Evolutionary conservation across 2,888 invertebrate genomes (phyloP), one percentile per base, ranked within the genome.

Genomic region (Heliconius ismenius): DNA sequence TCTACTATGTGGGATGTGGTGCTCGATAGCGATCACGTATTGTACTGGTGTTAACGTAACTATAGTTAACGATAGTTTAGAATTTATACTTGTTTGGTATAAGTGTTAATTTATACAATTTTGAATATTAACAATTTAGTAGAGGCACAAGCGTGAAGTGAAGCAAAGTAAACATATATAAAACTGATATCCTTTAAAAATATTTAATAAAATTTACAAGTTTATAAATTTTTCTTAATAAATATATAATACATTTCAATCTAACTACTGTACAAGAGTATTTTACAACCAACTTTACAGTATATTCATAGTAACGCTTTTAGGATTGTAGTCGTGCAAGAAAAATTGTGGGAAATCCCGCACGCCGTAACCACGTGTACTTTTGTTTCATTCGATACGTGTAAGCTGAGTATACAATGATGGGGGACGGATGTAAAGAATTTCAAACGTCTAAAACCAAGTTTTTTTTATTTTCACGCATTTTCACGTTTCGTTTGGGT

Each of bases 261-360:
- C 58, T 58, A 62, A 62, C 62, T 36, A 21, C 24, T 62, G 15
- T 62, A 60, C 62, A 15, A n/a, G 7, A 39, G 18, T 32, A 39
- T 36, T 72, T 69, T 28, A 36, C 1, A n/a, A 15, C 6, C 15
- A 72, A 62, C 60, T n/a, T 6, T 32, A 72, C 36, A n/a, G 26
- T 18, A n/a, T 39, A 7, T 26, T 43, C 36, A 21, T 73, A 39
- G 73, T 73, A 73, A 26, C 39, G 60, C 32, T 15, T 26, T 21
- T 6, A 43, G 82, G 69, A 79, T 72, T 80, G 81, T 80, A 81
- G 79, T 80, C 82, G 82, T 82, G 81, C 82, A 82, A 82, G 82
- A 82, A 82, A 82, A 82, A 82, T 82, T 80, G 81, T 82, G 82
- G 80, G 81, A 82, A 82, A 79, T 80, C 82, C 79, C 79, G 79